A percentile compares a stretch with the other conserved stretches of the same genome.
Conservation (phyloP, 2,797 vertebrate genomes). For the Orientallactaga sibirica region DNA sequence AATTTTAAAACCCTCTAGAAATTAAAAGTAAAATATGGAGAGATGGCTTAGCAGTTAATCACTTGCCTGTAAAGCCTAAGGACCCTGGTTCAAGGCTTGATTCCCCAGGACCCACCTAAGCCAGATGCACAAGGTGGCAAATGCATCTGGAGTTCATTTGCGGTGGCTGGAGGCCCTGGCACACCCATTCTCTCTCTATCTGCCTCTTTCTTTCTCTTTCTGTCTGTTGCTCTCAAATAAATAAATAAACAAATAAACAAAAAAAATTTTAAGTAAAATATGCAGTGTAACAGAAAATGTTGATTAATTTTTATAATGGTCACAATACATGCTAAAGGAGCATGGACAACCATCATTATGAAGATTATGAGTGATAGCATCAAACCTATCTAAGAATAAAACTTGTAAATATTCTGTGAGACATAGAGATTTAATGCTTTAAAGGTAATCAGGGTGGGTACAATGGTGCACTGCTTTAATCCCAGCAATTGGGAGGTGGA, state of each 20-base stretch:
- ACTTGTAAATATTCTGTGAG: background rate
- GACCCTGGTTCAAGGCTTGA: too few species aligned
- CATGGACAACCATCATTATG: background rate
- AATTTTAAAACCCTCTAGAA: background rate
- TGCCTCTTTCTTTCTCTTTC: too few species aligned
- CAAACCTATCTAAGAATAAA: conserved; percentile 28
- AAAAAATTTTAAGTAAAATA: background rate
- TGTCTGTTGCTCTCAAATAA: too few species aligned
- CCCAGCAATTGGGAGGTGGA: background rate
- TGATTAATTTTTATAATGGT: background rate
- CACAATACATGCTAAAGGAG: background rate
- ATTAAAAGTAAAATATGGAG: background rate
- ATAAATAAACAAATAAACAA: too few species aligned
- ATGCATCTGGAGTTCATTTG: too few species aligned
- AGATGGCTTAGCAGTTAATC: too few species aligned
- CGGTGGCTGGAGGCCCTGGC: too few species aligned
- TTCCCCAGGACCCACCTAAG: too few species aligned
- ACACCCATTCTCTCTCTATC: too few species aligned
- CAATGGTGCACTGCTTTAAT: too few species aligned
- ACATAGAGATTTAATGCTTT: background rate
- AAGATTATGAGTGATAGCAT: background rate
- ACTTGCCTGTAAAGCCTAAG: too few species aligned
- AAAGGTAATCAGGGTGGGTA: background rate
- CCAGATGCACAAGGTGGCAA: too few species aligned
- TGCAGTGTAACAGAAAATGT: background rate